Base-by-base conservation (phyloP, 1,140 invertebrate genomes). In the Drosophila nebulosa region DNA sequence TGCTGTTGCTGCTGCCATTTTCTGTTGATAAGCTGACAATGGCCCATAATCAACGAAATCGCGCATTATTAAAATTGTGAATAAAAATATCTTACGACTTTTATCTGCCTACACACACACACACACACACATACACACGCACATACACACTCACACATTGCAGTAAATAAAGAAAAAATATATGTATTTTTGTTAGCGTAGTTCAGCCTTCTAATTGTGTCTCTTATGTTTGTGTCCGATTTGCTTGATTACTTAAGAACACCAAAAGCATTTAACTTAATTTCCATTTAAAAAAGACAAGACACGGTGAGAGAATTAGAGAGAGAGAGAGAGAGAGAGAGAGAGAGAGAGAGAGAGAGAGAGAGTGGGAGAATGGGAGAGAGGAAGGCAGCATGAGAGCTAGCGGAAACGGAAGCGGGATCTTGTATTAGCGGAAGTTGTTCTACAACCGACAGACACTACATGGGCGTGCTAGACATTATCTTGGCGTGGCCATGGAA, bases 401-500 rank as follows among this genome's bases (percentile, higher is more conserved):
- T 27, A 53, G 39, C 62, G 72, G 78, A 80, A 76, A 60, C 77
- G 77, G 77, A 79, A 79, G 61, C 65, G 76, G 77, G 77, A 62
- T 73, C 70, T 79, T 79, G 71, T 77, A 79, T 79, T 79, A 79
- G 66, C 77, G 77, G 76, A 74, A 74, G 77, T 79, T 74, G 71
- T 75, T 64, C 42, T 78, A 78, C 63, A 56, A 69, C 74, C 69
- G 64, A 69, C 39, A 53, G 57, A 39, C 22, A 42, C 4, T 21
- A 21, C 16, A 9, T 46, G 39, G 39, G 39, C 39, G 39, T 46
- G 39, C 16, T 21, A 46, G 9, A 46, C 9, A 46, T 42, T 42
- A 42, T 42, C 14, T 7, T 35, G 7, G 56, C 10, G 18, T 22
- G 21, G 21, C 10, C n/a, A 14, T 24, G n/a, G n/a, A 61, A 52